These are phyloP conservation scores for Parascotia fuliginaria DNA, from an alignment of 2,888 invertebrate species.

Conservation along the genomic window DNA sequence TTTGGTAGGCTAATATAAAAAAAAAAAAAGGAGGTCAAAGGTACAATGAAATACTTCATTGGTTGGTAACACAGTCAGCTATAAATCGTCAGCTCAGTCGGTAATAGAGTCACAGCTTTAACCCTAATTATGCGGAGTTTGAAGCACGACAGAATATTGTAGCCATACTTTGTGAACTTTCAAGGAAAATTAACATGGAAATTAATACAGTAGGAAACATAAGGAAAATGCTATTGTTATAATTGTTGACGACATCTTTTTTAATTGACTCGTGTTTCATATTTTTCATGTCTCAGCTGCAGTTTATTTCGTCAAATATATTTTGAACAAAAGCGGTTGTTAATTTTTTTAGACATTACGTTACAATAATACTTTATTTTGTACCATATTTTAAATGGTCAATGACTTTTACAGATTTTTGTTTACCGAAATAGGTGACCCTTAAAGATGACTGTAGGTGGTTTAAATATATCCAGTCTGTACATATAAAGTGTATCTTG, in stretches of 20 bases:
- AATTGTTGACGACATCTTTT: slow-evolving; percentile 5
- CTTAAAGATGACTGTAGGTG: too few relatives aligned
- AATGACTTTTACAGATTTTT: too few relatives aligned
- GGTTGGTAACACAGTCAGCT: background rate
- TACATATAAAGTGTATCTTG: too few relatives aligned
- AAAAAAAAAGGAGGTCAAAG: too few relatives aligned
- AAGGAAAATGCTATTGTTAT: slow-evolving; percentile 8
- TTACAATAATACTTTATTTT: too few relatives aligned
- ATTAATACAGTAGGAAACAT: slow-evolving; percentile 7
- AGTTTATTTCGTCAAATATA: background rate
- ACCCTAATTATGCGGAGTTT: slow-evolving; percentile 46
- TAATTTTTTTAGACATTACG: too few relatives aligned
- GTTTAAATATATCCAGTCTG: too few relatives aligned
- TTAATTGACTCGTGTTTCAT: slow-evolving; percentile 5
- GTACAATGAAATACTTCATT: too few relatives aligned
- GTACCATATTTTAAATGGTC: too few relatives aligned
- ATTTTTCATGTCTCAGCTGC: background rate
- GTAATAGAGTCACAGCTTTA: background rate
- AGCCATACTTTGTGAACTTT: slow-evolving; percentile 18
- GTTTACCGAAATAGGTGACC: too few relatives aligned
- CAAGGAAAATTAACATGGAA: slow-evolving; percentile 17
- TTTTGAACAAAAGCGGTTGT: background rate
- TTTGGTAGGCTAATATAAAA: too few relatives aligned
- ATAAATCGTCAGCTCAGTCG: background rate
- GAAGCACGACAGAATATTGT: slow-evolving; percentile 12